phyloP scores from a whole-genome alignment of 2,113 vertebrate species.

The Platanista minor region DNA sequence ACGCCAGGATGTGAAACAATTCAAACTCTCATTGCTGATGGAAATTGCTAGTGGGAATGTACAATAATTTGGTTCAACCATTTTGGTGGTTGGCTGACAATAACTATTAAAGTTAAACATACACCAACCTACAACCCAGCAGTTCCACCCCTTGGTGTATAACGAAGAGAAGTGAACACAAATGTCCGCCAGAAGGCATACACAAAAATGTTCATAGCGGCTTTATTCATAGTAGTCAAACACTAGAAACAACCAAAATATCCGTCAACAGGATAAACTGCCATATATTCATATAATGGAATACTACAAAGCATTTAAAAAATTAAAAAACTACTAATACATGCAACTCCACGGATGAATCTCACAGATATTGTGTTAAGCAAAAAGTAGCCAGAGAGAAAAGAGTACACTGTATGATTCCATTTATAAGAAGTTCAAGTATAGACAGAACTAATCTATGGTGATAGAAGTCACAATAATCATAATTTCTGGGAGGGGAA shows the following conservation, averaged over 20 bases:
- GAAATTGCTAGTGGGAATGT: not conserved
- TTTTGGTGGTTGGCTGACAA: not conserved
- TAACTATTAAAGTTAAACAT: not conserved
- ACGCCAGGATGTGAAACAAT: not conserved
- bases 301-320: not conserved
- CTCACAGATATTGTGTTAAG: not conserved
- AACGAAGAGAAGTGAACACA: not conserved
- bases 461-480: not conserved
- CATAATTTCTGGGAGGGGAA: not conserved
- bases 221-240: not conserved
- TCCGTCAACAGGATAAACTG: not conserved
- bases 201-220: not conserved
- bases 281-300: not conserved
- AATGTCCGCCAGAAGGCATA: not conserved
- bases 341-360: not conserved
- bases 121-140: not conserved
- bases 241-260: slow-evolving; percentile 4
- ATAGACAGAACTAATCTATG: not conserved
- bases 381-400: not conserved
- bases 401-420: not conserved
- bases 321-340: not conserved
- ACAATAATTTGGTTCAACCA: not conserved
- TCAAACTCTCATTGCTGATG: not conserved
- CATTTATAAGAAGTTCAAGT: not conserved
- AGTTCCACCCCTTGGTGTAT: not conserved